Base-by-base conservation (phyloP, 2,888 invertebrate genomes). In the Euphydryas editha region DNA sequence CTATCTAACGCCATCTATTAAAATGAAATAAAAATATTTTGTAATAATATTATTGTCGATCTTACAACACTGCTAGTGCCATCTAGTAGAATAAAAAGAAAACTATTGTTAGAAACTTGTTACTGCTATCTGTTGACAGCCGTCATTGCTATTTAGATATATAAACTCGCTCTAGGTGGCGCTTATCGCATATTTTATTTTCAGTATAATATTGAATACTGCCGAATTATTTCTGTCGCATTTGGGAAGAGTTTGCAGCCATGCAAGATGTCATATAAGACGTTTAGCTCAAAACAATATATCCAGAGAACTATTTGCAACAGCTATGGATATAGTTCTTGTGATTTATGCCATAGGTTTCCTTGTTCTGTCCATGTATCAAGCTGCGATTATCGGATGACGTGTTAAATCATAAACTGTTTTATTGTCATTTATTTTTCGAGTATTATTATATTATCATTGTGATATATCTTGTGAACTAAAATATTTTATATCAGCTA, bases 271-370 rank as follows among this genome's bases (percentile, higher is more conserved):
- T 2, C 78, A 79, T 2, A 13, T 88, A 1, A 71, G 75, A 0
- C 73, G 79, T 15, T 2, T 88, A 4, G 76, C 81, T 0, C 72
- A 71, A 0, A 82, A 83, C 4, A 82, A 82, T 30, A 37, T 79
- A 0, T 74, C 81, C 0, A 71, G 82, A 18, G 85, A 89, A 2
- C n/a, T 88, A 2, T 82, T 89, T 68, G 85, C 88, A 0, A 76
- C 84, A 0, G 77, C 79, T 10, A 83, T 90, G 84, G 90, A 91
- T 56, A 47, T 85, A 0, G 74, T 88, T 2, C 79, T 91, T 0
- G 77, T 88, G 0, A 54, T 88, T 0, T 91, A 91, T 70, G 88
- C 87, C 0, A 72, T 89, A 15, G 89, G 90, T 0, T 90, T 90
- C 73, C 80, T 91, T 5, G 63, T 87, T 7, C 69, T 91, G 10